Conservation (phyloP, 2,888 invertebrate genomes). For the Spisula subtruncata region DNA sequence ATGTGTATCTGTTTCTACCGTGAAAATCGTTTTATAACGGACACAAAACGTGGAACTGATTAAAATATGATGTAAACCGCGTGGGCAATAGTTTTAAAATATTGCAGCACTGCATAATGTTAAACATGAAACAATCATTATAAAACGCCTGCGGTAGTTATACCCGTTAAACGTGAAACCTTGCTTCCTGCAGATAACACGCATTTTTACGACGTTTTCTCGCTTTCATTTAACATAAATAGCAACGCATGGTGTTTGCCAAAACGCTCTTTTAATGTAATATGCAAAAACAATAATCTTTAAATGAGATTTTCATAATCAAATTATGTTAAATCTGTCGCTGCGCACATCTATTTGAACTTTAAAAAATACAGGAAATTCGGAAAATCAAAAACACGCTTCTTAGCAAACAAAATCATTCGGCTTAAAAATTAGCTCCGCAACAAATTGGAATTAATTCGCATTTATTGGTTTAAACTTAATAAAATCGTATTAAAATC, state of each 20-base stretch:
- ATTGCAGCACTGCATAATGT: not conserved
- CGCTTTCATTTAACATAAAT: conserved; percentile 11
- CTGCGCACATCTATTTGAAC: not conserved
- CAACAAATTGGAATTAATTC: conserved; percentile 45
- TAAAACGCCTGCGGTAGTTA: not conserved
- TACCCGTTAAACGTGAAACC: not conserved
- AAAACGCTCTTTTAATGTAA: not conserved
- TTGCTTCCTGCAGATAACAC: not conserved
- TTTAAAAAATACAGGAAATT: conserved; percentile 17
- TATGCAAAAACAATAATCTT: conserved; percentile 18
- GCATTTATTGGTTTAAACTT: conserved; percentile 52
- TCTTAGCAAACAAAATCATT: not conserved
- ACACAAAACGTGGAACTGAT: not conserved
- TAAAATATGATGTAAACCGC: not conserved
- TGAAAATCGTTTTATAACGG: not conserved
- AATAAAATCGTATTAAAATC: conserved; percentile 56
- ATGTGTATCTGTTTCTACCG: not conserved
- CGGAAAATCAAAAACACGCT: not conserved
- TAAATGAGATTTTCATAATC: conserved; percentile 6
- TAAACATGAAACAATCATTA: not conserved
- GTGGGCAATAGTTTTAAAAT: conserved; percentile 8
- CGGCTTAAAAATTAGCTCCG: not conserved
- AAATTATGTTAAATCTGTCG: not conserved
- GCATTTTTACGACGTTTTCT: conserved; percentile 5
- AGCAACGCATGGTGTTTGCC: not conserved